These are phyloP conservation scores for Eristalis pertinax DNA, from an alignment of 2,888 invertebrate genomes.

Conservation along the genomic window DNA sequence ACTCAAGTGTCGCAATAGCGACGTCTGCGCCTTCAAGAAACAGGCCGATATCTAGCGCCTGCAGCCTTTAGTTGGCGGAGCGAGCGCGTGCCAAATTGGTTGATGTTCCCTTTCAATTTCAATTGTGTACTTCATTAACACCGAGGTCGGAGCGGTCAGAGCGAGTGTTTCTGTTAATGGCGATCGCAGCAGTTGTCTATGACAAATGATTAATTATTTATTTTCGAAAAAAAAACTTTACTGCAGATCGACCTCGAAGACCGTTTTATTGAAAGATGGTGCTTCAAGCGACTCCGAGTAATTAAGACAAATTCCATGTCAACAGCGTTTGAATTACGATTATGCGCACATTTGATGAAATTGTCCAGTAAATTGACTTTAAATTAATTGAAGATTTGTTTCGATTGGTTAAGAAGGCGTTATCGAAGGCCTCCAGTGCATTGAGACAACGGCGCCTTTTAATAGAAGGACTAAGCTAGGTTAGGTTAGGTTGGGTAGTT, in stretches of 20 bases:
- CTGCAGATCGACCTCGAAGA: background rate
- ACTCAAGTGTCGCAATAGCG: no score
- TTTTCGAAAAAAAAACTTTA: background rate
- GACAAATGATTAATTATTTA: background rate
- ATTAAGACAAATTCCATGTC: background rate
- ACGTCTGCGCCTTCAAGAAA: no score
- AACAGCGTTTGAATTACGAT: background rate
- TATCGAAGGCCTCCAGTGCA: no score
- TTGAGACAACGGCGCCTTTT: no score
- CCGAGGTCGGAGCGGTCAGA: background rate
- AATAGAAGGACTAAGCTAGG: no score
- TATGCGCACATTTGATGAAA: background rate
- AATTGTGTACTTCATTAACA: background rate
- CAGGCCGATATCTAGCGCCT: no score
- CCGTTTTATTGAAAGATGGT: background rate
- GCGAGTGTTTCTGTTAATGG: background rate
- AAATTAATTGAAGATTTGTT: no score
- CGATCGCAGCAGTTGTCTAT: background rate
- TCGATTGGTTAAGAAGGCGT: no score
- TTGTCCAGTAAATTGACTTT: background rate
- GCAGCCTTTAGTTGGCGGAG: background rate
- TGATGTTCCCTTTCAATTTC: slow-evolving; percentile 3
- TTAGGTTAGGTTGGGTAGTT: no score
- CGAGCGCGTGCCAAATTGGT: background rate
- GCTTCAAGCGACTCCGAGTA: background rate